Percentiles rank a stretch among this genome's conserved stretches.
Evolutionary conservation across 2,888 invertebrate species (phyloP).

Genomic region (Pachydiplax longipennis): DNA sequence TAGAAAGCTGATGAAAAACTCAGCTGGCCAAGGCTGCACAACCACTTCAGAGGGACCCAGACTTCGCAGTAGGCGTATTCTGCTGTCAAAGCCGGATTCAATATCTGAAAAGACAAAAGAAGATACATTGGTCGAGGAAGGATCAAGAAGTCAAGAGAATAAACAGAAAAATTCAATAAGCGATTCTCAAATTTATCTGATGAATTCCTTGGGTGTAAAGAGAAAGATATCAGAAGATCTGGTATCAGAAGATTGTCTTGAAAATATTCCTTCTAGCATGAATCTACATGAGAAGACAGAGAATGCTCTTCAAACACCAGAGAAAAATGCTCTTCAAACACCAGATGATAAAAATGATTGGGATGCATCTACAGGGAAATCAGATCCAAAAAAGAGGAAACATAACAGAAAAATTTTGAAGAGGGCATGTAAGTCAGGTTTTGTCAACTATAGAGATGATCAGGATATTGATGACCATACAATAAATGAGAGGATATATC

Average conservation of each 20-base stretch:
- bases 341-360: background rate
- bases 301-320: too few species aligned
- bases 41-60: background rate
- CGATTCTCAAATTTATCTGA: constrained; percentile 20
- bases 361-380: background rate
- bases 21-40: background rate
- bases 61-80: constrained; percentile 8
- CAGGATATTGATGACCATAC: background rate
- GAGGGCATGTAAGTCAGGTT: background rate
- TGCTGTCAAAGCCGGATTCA: background rate
- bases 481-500: background rate
- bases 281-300: too few species aligned
- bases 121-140: background rate
- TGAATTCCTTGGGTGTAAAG: constrained; percentile 12
- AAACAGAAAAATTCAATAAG: background rate
- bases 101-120: background rate
- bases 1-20: constrained; percentile 12
- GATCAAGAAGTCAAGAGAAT: background rate
- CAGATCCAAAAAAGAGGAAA: background rate
- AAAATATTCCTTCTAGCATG: too few species aligned
- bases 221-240: background rate
- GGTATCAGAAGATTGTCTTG: background rate
- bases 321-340: background rate
- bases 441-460: background rate
- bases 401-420: background rate